Evolutionary conservation across 64 coral and sea anemone genomes (phyloP).

Genomic region (Pachyseris speciosa): DNA sequence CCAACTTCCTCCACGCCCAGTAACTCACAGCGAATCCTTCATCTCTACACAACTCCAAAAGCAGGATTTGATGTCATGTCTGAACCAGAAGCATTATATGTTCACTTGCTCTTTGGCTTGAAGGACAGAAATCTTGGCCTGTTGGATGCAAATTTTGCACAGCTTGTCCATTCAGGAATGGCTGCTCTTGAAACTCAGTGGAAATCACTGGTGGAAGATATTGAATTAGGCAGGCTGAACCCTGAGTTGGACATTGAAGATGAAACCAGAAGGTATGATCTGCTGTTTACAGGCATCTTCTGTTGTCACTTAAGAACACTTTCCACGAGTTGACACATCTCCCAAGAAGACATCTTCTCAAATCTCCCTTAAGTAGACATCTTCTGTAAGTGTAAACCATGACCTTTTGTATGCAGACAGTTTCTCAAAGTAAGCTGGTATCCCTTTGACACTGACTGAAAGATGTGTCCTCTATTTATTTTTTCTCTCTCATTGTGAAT

Average conservation of each 20-base stretch:
- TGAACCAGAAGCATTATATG: slow-evolving; percentile 61
- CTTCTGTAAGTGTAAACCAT: no score
- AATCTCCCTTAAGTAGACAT: no score
- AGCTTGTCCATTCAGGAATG: slow-evolving; percentile 25
- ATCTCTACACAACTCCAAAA: slow-evolving; percentile 40
- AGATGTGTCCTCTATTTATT: no score
- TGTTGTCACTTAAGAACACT: no score
- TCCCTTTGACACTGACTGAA: no score
- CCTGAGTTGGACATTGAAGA: background rate
- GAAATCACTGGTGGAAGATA: slow-evolving; percentile 14
- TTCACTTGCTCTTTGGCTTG: slow-evolving; percentile 58
- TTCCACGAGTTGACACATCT: no score
- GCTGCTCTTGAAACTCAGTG: slow-evolving; percentile 10
- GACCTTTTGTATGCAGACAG: no score
- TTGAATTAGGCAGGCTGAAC: slow-evolving; percentile 17
- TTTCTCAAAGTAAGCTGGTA: no score
- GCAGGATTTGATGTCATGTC: slow-evolving; percentile 33
- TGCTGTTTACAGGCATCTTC: background rate
- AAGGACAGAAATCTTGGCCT: slow-evolving; percentile 61
- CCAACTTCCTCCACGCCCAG: slow-evolving; percentile 29
- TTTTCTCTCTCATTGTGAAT: no score
- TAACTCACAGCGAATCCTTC: slow-evolving; percentile 39
- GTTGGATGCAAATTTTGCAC: slow-evolving; percentile 34
- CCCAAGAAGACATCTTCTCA: no score
- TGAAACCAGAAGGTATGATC: background rate